Conservation (phyloP, 2,113 vertebrate genomes). For the Pantherophis guttatus region DNA sequence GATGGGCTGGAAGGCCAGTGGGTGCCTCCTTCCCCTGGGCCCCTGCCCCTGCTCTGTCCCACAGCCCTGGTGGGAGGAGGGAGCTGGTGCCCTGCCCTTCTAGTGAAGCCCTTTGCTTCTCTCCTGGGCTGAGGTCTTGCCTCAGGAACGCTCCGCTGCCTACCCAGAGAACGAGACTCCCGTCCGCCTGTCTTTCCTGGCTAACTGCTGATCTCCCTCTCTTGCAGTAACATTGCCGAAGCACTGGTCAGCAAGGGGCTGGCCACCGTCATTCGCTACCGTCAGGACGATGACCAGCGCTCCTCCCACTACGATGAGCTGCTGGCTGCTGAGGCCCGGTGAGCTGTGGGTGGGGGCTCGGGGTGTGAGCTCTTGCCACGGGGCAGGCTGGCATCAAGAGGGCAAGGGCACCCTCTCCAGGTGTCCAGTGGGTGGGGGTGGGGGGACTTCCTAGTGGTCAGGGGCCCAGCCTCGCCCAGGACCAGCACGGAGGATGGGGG, state of each 20-base stretch:
- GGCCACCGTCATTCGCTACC: slow-evolving; percentile 91
- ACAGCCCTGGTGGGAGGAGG: neutral
- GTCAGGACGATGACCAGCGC: slow-evolving; percentile 93
- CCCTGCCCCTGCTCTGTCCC: no score
- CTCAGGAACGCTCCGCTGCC: neutral
- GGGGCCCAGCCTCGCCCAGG: no score
- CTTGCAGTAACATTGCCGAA: slow-evolving; percentile 90
- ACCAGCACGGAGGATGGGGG: neutral
- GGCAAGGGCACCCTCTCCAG: neutral
- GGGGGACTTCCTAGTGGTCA: neutral
- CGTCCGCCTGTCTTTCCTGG: neutral
- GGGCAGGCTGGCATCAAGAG: no score
- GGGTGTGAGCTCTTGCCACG: neutral
- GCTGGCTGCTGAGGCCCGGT: slow-evolving; percentile 92
- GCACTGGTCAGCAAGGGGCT: slow-evolving; percentile 95
- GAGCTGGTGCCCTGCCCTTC: neutral
- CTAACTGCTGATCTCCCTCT: neutral
- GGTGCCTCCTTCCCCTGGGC: neutral
- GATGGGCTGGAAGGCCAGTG: no score
- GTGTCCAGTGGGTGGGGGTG: no score
- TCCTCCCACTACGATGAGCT: slow-evolving; percentile 96
- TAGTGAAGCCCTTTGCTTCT: neutral
- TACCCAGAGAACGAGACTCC: neutral
- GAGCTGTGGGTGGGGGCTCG: slow-evolving; percentile 36
- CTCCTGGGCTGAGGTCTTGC: neutral